Evolutionary conservation across 92 coral and sea anemone genomes (phyloP).

Genomic region (Palythoa grandis): DNA sequence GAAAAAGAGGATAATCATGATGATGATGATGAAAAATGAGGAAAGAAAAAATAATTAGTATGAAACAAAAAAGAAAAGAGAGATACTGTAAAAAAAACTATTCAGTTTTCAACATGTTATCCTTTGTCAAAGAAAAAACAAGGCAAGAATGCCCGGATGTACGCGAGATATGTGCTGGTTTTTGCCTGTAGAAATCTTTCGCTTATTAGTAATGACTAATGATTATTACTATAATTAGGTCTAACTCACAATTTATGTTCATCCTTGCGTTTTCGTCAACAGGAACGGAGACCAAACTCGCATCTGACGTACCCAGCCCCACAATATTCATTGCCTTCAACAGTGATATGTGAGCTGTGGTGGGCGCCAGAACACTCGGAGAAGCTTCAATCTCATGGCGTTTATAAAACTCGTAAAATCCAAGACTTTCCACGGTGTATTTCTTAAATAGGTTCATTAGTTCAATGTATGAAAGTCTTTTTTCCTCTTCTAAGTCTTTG

Average conservation of each 20-base stretch:
- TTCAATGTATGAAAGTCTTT: neutral
- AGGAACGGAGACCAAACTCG: neutral
- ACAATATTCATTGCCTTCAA: slow-evolving; percentile 79
- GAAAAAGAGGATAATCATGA: no score
- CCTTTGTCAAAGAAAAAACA: no score
- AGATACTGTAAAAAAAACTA: no score
- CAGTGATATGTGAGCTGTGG: slow-evolving; percentile 80
- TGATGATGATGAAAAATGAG: no score
- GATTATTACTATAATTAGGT: neutral
- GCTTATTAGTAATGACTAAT: neutral
- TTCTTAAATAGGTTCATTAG: slow-evolving; percentile 46
- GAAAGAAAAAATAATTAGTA: no score
- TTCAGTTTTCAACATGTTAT: no score
- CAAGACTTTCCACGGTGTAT: slow-evolving; percentile 68
- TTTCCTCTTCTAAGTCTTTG: neutral
- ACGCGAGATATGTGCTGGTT: no score
- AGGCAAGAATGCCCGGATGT: no score
- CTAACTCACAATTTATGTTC: neutral
- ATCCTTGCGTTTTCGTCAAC: slow-evolving; percentile 4
- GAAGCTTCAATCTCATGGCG: slow-evolving; percentile 63
- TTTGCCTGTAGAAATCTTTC: no score
- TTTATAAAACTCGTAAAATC: slow-evolving; percentile 64
- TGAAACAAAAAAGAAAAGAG: no score
- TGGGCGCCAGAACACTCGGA: slow-evolving; percentile 74
- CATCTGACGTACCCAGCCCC: slow-evolving; percentile 72